Evolutionary conservation across 2,797 vertebrate species (phyloP), one percentile per base, ranked within the genome.

Genomic region (Numenius phaeopus): DNA sequence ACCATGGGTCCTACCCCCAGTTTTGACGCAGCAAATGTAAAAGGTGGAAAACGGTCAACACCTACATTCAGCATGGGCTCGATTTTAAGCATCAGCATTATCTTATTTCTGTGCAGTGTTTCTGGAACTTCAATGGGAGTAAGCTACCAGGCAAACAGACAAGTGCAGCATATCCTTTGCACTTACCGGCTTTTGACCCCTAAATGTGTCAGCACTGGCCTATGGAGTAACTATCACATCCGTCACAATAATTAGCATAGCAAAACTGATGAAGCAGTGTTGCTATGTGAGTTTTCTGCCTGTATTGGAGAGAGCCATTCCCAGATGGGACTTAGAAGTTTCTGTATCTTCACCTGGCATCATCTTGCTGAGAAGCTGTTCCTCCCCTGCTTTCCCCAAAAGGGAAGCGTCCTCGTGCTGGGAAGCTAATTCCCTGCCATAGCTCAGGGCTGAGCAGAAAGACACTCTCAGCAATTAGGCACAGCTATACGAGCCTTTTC

Each of bases 401-500:
- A 91, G 72, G 58, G 72, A 58, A 78, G 62, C 71, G 32, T 40
- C 47, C 37, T 44, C 3, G 24, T 81, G 34, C 76, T 17, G 34
- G 52, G 77, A 69, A 93, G 42, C 72, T 34, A n/a, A 87, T 78
- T 97, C 83, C 55, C 57, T 71, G 64, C 52, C 50, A 44, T 2
- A 29, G 93, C 90, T 87, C 57, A 37, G 71, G 64, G 86, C 92
- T 80, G 18, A 2, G 15, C 40, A 75, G 62, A 69, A 67, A 83
- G 87, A 64, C 22, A 29, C 78, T 64, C 69, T 44, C 67, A 66
- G 72, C 76, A 89, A 94, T 95, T 95, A 91, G 49, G 61, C 69
- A 94, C 78, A 87, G 89, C 75, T 89, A 34, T 0, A 52, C 0
- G 2, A 83, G 78, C 57, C 61, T 91, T 90, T 89, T 90, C 88